Conservation (phyloP, 1,140 invertebrate genomes). For the Agraylea sexmaculata region DNA sequence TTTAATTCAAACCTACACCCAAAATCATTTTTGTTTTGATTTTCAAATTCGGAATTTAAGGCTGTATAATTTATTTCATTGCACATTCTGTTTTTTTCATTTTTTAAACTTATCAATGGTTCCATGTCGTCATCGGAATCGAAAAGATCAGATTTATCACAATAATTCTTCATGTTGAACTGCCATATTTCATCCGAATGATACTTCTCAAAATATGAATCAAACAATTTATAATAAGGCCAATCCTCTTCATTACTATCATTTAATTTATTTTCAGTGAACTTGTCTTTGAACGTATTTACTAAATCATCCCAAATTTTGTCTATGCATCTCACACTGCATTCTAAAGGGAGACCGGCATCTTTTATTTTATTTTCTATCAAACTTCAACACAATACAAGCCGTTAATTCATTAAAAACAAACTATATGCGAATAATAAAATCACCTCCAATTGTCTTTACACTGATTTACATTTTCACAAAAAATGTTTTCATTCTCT, state of each 20-base stretch:
- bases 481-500: conserved; percentile 11
- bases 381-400: conserved; percentile 12
- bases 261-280: background rate
- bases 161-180: conserved; percentile 14
- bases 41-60: background rate
- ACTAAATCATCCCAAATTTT: conserved; percentile 15
- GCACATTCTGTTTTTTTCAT: conserved; percentile 1
- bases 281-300: conserved; percentile 15
- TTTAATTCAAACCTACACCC: conserved; percentile 9
- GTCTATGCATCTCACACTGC: conserved; percentile 13
- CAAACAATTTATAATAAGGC: conserved; percentile 2
- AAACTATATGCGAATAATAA: background rate
- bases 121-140: conserved; percentile 14
- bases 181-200: conserved; percentile 8
- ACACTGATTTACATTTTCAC: background rate
- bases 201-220: background rate
- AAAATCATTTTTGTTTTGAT: conserved; percentile 11
- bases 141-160: conserved; percentile 4
- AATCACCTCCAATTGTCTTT: conserved; percentile 15
- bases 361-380: conserved; percentile 7
- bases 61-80: background rate
- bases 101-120: conserved; percentile 9
- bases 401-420: background rate
- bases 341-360: conserved; percentile 15
- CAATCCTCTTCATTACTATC: background rate